Conservation (phyloP, 2,888 invertebrate species). For the Operophtera brumata region DNA sequence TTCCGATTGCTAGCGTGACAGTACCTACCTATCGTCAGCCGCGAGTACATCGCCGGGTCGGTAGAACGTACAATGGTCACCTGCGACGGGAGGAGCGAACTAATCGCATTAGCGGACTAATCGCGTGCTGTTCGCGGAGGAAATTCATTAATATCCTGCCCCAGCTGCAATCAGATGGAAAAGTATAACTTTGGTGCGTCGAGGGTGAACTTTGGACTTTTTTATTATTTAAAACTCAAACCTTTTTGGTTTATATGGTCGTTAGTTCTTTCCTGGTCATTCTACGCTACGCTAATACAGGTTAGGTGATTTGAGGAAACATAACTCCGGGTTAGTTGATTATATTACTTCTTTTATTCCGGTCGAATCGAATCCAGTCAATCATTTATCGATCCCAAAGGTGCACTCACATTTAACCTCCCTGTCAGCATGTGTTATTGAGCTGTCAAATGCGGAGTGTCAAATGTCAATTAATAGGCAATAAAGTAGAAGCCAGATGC, state of each 20-base stretch:
- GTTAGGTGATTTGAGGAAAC: too few relatives aligned
- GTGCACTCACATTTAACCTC: background rate
- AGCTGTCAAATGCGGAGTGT: too few relatives aligned
- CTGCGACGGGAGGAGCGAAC: slow-evolving; percentile 41
- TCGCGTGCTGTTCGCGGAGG: slow-evolving; percentile 83
- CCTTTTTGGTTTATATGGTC: too few relatives aligned
- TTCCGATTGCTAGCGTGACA: slow-evolving; percentile 24
- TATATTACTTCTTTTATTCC: too few relatives aligned
- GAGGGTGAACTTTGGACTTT: background rate
- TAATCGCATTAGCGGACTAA: slow-evolving; percentile 85
- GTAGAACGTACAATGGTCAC: slow-evolving; percentile 43
- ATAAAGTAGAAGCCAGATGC: background rate
- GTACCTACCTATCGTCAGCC: too few relatives aligned
- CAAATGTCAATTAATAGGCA: background rate
- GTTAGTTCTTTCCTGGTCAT: too few relatives aligned
- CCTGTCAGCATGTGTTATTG: background rate
- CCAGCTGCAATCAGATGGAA: slow-evolving; percentile 55
- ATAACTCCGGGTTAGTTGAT: too few relatives aligned
- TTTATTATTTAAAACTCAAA: background rate
- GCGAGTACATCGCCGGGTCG: background rate
- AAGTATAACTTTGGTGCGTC: slow-evolving; percentile 40
- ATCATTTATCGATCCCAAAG: background rate
- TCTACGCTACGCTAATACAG: too few relatives aligned
- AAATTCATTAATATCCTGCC: slow-evolving; percentile 86
- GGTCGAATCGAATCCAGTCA: too few relatives aligned